Evolutionary conservation across 2,888 invertebrate species (phyloP).

Genomic region (Erannis defoliaria): DNA sequence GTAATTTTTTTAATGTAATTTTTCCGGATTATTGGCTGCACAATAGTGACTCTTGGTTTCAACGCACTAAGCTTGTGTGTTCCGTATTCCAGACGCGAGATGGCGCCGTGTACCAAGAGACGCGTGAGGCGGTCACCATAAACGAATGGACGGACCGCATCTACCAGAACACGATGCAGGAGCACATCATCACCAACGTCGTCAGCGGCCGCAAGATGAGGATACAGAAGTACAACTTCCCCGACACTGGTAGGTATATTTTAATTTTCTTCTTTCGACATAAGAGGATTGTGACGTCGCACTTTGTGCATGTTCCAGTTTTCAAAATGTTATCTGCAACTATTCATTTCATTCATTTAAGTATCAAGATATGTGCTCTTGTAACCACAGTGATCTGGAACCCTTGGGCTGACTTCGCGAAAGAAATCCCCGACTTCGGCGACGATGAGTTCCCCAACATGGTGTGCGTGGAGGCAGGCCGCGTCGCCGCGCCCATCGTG

Average conservation of each 20-base stretch:
- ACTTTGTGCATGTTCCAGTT: too few species aligned
- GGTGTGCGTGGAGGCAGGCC: conserved; percentile 98
- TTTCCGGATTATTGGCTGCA: too few species aligned
- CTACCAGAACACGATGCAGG: conserved; percentile 97
- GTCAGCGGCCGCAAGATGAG: conserved; percentile 97
- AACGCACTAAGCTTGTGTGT: not conserved
- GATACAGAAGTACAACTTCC: conserved; percentile 97
- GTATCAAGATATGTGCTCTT: not conserved
- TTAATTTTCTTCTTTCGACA: not conserved
- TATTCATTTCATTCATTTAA: not conserved
- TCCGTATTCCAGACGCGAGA: conserved; percentile 90
- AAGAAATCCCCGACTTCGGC: conserved; percentile 97
- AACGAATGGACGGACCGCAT: conserved; percentile 97
- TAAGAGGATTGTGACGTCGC: not conserved
- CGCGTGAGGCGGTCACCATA: conserved; percentile 95
- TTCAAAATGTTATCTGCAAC: too few species aligned
- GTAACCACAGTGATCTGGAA: conserved; percentile 94
- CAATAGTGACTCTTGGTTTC: not conserved
- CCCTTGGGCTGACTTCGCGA: conserved; percentile 97
- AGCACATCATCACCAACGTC: conserved; percentile 97
- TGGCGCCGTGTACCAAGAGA: conserved; percentile 95
- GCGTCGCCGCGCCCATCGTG: conserved; percentile 95
- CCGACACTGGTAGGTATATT: conserved; percentile 92
- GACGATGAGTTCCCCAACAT: conserved; percentile 98
- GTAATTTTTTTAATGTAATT: too few species aligned